These are phyloP conservation scores for Syngnathus rostellatus DNA, from an alignment of 2,797 vertebrate species.

Conservation along the genomic window DNA sequence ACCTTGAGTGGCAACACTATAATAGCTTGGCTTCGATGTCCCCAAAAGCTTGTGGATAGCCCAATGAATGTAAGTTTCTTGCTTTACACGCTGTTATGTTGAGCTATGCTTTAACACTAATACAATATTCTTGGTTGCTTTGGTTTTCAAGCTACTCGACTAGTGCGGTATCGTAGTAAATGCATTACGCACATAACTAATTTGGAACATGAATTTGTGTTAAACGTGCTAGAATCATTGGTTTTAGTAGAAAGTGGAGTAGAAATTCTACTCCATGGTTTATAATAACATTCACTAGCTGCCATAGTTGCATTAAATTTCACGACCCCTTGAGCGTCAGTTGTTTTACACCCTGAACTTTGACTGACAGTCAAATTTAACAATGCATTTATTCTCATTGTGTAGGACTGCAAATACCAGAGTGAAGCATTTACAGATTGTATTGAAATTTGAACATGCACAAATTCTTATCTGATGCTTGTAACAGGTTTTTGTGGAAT, in stretches of 20 bases:
- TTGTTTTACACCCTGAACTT: neutral
- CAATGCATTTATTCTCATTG: neutral
- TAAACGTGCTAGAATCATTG: neutral
- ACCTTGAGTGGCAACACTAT: neutral
- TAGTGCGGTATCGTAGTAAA: neutral
- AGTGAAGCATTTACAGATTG: neutral
- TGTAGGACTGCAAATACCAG: neutral
- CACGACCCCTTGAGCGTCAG: neutral
- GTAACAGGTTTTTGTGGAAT: neutral
- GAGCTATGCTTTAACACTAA: neutral
- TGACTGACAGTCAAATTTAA: neutral
- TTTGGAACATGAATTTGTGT: neutral
- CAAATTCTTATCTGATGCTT: neutral
- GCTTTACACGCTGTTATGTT: neutral
- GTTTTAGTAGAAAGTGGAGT: too few relatives aligned
- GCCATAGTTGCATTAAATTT: neutral
- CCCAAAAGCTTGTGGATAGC: neutral
- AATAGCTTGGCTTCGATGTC: conserved; percentile 6
- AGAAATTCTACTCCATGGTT: neutral
- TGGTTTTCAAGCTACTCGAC: neutral
- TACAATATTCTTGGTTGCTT: neutral
- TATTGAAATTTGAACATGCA: neutral
- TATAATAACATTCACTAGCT: neutral
- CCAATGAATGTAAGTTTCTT: neutral
- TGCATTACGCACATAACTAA: neutral